phyloP scores from a whole-genome alignment of 2,113 vertebrate species.

The Colaptes auratus region DNA sequence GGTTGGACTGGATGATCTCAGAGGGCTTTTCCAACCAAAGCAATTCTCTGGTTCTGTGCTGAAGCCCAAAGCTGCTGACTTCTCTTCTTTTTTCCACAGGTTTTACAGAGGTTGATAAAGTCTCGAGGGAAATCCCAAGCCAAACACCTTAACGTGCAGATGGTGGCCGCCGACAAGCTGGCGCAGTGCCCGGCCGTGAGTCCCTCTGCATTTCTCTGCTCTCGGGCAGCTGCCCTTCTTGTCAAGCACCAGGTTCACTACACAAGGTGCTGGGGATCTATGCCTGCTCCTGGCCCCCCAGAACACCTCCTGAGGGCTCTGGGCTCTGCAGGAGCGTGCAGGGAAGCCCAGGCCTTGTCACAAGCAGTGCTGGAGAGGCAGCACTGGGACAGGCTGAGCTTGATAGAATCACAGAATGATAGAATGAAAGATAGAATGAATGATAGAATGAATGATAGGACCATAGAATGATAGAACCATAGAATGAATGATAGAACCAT shows the following conservation, averaged over 20 bases:
- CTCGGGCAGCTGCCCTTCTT: background rate
- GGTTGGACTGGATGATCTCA: no score
- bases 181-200: slow-evolving; percentile 96
- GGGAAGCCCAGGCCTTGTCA: background rate
- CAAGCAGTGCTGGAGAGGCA: background rate
- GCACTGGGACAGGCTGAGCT: background rate
- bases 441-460: no score
- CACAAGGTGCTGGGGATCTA: background rate
- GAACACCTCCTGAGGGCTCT: background rate
- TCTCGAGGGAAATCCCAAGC: slow-evolving; percentile 98
- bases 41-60: no score
- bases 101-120: slow-evolving; percentile 97
- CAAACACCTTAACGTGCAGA: slow-evolving; percentile 99
- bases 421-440: no score
- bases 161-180: slow-evolving; percentile 98
- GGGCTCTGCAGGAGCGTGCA: background rate
- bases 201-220: slow-evolving; percentile 18
- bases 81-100: slow-evolving; percentile 75
- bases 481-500: no score
- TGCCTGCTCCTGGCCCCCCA: slow-evolving; percentile 38
- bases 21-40: no score
- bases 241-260: background rate
- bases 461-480: no score
- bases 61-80: background rate
- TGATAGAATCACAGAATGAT: background rate